Conservation (phyloP, 1,140 invertebrate species). For the Heliconius melpomene region DNA sequence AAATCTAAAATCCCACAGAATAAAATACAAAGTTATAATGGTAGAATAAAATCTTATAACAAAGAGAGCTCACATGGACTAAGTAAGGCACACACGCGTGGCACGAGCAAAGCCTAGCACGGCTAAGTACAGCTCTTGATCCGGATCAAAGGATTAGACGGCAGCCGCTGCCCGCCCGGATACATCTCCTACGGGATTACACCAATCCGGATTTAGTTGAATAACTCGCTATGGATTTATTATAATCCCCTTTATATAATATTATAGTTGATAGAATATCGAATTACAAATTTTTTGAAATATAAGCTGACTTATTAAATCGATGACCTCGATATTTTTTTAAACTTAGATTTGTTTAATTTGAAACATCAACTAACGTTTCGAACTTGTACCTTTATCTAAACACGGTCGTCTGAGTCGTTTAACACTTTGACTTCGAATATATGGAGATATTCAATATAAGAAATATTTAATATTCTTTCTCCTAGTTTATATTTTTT, state of each 20-base stretch:
- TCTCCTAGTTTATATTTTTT: too few relatives aligned
- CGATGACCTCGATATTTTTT: not conserved
- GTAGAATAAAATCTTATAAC: constrained; percentile 30
- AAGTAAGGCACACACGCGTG: constrained; percentile 46
- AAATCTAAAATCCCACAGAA: constrained; percentile 14
- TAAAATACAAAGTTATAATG: constrained; percentile 18
- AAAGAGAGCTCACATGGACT: constrained; percentile 32
- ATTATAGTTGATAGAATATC: not conserved
- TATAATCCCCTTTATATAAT: constrained; percentile 48
- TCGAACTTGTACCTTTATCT: not conserved
- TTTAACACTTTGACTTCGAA: not conserved
- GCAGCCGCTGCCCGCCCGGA: constrained; percentile 61
- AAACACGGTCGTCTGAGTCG: not conserved
- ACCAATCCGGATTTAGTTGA: constrained; percentile 70
- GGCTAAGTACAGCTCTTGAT: constrained; percentile 57
- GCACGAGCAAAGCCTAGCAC: constrained; percentile 28
- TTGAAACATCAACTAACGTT: not conserved
- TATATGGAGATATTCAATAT: not conserved
- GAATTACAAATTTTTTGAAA: not conserved
- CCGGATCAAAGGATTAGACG: constrained; percentile 70
- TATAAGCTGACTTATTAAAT: not conserved
- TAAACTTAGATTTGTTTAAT: not conserved
- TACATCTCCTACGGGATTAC: constrained; percentile 70
- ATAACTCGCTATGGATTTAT: constrained; percentile 63
- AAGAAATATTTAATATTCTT: too few relatives aligned